These are phyloP conservation scores for Plectropomus leopardus DNA, from an alignment of 2,113 vertebrate genomes.

Conservation along the genomic window DNA sequence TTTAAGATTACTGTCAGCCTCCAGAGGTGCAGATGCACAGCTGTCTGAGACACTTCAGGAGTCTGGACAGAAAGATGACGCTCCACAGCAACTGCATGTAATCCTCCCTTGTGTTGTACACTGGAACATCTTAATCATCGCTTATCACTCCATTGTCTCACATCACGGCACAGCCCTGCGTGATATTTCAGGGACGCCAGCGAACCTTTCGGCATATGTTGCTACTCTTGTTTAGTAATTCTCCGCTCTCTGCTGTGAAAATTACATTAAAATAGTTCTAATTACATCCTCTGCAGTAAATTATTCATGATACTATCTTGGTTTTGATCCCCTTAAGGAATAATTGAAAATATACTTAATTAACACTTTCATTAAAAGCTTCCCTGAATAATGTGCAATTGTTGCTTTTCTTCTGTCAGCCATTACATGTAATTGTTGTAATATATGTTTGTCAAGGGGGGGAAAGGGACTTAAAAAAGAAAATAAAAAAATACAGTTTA, in stretches of 20 bases:
- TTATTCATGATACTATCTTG: conserved; percentile 56
- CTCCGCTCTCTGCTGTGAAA: conserved; percentile 21
- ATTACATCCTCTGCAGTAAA: conserved; percentile 52
- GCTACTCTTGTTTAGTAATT: conserved; percentile 19
- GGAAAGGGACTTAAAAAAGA: conserved; percentile 30
- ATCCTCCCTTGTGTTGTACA: conserved; percentile 21
- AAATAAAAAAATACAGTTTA: conserved; percentile 23
- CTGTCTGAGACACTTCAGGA: conserved; percentile 48
- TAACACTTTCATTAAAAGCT: conserved; percentile 67
- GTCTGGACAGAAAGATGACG: conserved; percentile 28
- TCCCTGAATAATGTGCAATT: conserved; percentile 54
- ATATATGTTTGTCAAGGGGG: conserved; percentile 58
- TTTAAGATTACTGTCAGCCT: conserved; percentile 46
- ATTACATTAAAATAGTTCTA: conserved; percentile 56
- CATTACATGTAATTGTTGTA: conserved; percentile 47
- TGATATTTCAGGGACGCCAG: conserved; percentile 29
- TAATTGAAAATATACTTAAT: conserved; percentile 71
- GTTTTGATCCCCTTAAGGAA: conserved; percentile 55
- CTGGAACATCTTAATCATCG: conserved; percentile 54
- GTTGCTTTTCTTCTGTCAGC: conserved; percentile 58
- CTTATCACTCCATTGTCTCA: conserved; percentile 41
- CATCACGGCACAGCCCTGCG: conserved; percentile 15
- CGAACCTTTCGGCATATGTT: conserved; percentile 24
- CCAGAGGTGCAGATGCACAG: conserved; percentile 45
- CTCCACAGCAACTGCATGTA: neutral